Conservation (phyloP, 2,113 vertebrate species). For the Morone chrysops region DNA sequence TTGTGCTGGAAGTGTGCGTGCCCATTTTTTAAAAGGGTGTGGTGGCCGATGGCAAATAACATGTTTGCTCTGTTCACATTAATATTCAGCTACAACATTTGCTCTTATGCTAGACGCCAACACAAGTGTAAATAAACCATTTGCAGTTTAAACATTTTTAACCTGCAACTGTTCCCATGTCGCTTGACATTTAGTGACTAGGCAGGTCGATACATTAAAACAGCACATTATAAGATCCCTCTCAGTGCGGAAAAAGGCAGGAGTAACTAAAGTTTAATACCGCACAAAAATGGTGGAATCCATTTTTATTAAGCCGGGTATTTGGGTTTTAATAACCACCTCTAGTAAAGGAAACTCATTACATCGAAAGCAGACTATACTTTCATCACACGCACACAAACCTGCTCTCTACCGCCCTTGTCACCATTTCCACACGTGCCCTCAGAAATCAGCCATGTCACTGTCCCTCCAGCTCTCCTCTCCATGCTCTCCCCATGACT, state of each 20-base stretch:
- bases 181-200: slow-evolving; percentile 71
- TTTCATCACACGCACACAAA: slow-evolving; percentile 2
- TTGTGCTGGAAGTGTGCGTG: slow-evolving; percentile 48
- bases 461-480: slow-evolving; percentile 19
- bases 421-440: slow-evolving; percentile 54
- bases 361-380: background rate
- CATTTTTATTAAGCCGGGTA: background rate
- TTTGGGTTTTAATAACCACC: slow-evolving; percentile 1
- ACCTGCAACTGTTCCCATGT: slow-evolving; percentile 69
- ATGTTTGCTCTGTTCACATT: slow-evolving; percentile 64
- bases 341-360: background rate
- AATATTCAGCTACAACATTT: slow-evolving; percentile 79
- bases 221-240: slow-evolving; percentile 46
- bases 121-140: slow-evolving; percentile 72
- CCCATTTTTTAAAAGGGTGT: slow-evolving; percentile 27
- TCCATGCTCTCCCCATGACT: slow-evolving; percentile 35
- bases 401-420: slow-evolving; percentile 12
- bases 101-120: slow-evolving; percentile 43
- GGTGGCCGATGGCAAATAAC: slow-evolving; percentile 52
- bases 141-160: slow-evolving; percentile 73
- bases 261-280: slow-evolving; percentile 26
- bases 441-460: slow-evolving; percentile 65
- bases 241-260: background rate
- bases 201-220: slow-evolving; percentile 61
- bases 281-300: background rate